Conservation (phyloP, 2,888 invertebrate species). For the Elmis aenea region DNA sequence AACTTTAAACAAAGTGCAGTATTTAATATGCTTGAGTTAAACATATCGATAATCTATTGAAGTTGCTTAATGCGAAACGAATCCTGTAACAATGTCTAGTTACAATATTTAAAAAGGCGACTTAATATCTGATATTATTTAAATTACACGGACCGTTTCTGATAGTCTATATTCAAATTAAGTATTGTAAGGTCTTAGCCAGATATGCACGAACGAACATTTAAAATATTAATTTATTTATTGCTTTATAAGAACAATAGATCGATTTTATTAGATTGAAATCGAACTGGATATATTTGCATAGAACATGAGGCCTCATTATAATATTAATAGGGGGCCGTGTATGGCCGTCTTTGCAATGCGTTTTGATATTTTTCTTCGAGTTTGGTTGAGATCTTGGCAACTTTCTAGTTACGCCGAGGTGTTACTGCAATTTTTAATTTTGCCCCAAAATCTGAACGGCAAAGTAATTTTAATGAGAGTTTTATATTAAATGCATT, state of each 20-base stretch:
- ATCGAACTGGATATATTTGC: constrained; percentile 41
- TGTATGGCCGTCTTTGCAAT: constrained; percentile 21
- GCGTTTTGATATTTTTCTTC: not conserved
- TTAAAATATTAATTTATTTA: constrained; percentile 46
- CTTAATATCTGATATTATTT: constrained; percentile 32
- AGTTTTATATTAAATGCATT: too few species aligned
- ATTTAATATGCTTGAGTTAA: too few species aligned
- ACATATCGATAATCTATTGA: too few species aligned
- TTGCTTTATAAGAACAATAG: constrained; percentile 46
- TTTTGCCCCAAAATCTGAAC: too few species aligned
- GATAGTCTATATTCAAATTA: constrained; percentile 44
- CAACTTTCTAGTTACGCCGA: too few species aligned
- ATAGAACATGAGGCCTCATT: constrained; percentile 39
- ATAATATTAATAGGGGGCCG: constrained; percentile 35
- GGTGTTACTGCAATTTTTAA: too few species aligned
- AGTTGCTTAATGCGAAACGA: too few species aligned
- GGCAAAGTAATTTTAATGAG: too few species aligned
- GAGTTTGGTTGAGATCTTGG: too few species aligned
- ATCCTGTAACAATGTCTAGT: too few species aligned
- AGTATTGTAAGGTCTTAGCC: constrained; percentile 22
- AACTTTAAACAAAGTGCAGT: too few species aligned
- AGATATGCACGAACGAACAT: constrained; percentile 24
- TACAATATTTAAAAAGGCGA: too few species aligned
- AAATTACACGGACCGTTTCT: constrained; percentile 29
- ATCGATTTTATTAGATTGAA: constrained; percentile 47